phyloP scores from a whole-genome alignment of 2,888 invertebrate species.

The Mylabris sibirica region DNA sequence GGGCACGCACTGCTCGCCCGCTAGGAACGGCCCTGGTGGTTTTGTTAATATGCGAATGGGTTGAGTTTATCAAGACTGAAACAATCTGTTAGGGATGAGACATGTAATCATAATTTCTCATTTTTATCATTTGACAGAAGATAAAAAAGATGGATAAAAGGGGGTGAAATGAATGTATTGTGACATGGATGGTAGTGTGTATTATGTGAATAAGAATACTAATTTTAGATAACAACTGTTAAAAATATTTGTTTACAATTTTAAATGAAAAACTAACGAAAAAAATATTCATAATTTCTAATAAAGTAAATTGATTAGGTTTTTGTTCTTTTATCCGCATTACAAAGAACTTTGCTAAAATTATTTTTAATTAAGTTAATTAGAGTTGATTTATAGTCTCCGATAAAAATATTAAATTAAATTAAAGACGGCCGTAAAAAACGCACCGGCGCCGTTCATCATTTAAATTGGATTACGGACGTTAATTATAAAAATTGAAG shows the following conservation, averaged over 20 bases:
- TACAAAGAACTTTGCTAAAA: conserved; percentile 58
- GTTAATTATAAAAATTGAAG: conserved; percentile 48
- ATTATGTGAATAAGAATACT: not conserved
- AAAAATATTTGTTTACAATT: not conserved
- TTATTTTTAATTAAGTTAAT: conserved; percentile 61
- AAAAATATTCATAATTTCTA: conserved; percentile 49
- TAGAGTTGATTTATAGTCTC: conserved; percentile 60
- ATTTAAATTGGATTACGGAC: conserved; percentile 46
- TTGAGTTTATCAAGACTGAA: conserved; percentile 5
- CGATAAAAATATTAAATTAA: conserved; percentile 62
- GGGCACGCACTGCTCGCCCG: no score
- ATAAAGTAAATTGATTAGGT: conserved; percentile 58
- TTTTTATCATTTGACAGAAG: conserved; percentile 14
- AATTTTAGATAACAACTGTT: not conserved
- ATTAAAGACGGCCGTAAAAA: conserved; percentile 60
- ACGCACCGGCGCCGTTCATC: conserved; percentile 46
- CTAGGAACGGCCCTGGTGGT: no score
- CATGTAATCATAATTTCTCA: conserved; percentile 13
- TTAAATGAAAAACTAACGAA: conserved; percentile 29
- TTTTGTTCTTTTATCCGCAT: conserved; percentile 53
- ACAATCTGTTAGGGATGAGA: conserved; percentile 12
- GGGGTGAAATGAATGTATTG: not conserved
- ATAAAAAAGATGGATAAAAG: not conserved
- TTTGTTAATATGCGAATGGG: conserved; percentile 2
- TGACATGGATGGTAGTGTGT: not conserved